phyloP scores from a whole-genome alignment of 2,797 vertebrate genomes.

The Mormyrus proboscirostris region DNA sequence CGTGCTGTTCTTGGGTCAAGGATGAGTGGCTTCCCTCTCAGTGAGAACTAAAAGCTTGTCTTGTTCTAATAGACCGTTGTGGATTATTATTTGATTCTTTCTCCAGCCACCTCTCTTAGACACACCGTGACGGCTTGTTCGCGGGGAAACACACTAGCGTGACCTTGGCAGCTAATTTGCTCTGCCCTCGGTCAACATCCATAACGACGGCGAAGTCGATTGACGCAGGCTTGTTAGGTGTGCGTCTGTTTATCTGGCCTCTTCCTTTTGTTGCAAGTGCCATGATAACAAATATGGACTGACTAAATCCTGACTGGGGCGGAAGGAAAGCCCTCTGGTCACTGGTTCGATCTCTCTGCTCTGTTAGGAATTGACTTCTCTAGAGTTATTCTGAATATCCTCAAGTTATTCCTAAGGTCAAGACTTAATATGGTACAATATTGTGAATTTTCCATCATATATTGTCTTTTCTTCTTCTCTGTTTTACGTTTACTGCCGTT shows the following conservation, averaged over 20 bases:
- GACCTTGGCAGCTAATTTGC: conserved; percentile 75
- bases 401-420: neutral
- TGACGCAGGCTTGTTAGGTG: conserved; percentile 34
- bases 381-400: neutral
- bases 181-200: conserved; percentile 54
- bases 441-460: conserved; percentile 11
- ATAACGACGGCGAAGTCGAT: conserved; percentile 43
- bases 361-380: neutral
- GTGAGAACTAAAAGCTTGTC: conserved; percentile 32
- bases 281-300: neutral
- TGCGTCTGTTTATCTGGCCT: conserved; percentile 33
- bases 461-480: conserved; percentile 22
- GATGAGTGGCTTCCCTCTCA: neutral
- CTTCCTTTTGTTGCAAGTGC: neutral
- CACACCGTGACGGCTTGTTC: conserved; percentile 62
- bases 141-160: conserved; percentile 47
- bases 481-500: conserved; percentile 23
- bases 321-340: neutral
- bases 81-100: conserved; percentile 57
- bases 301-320: neutral
- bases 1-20: neutral
- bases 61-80: conserved; percentile 37
- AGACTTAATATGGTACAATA: conserved; percentile 1
- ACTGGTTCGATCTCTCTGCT: neutral
- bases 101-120: conserved; percentile 64